Evolutionary conservation across 37 sponge, comb jelly and placozoan species (phyloP).

Genomic region (Haliclona indistincta): DNA sequence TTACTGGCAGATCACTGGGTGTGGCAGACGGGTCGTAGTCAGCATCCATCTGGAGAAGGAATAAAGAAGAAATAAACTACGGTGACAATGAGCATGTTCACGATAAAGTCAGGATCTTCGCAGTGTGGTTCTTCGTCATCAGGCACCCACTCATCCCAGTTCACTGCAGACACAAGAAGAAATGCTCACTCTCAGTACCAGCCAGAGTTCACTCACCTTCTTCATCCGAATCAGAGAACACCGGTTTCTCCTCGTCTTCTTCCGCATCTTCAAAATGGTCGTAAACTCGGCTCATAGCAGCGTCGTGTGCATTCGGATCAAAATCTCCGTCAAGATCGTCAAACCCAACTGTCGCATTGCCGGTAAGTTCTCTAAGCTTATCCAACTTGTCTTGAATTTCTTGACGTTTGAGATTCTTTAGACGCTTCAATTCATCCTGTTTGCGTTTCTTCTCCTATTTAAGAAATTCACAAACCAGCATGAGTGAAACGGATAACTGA

Average conservation of each 20-base stretch:
- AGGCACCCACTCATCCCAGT: conserved; percentile 54
- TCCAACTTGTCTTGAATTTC: conserved; percentile 87
- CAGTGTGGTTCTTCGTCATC: conserved; percentile 49
- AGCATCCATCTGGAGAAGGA: conserved; percentile 77
- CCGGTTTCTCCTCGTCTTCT: conserved; percentile 67
- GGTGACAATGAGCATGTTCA: conserved; percentile 7
- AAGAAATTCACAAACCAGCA: background rate
- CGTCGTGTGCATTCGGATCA: conserved; percentile 84
- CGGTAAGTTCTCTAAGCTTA: conserved; percentile 69
- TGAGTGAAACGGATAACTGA: background rate
- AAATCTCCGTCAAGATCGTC: conserved; percentile 84
- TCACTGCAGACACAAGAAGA: conserved; percentile 10
- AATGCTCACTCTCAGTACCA: background rate
- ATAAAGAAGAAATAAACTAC: background rate
- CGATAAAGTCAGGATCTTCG: conserved; percentile 87
- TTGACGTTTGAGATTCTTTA: conserved; percentile 89
- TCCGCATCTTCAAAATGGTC: conserved; percentile 61
- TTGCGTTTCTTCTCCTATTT: conserved; percentile 76
- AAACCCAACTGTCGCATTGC: conserved; percentile 81
- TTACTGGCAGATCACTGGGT: background rate
- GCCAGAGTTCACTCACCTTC: conserved; percentile 8
- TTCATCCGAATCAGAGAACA: conserved; percentile 71
- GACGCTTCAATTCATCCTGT: conserved; percentile 77
- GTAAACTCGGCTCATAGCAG: conserved; percentile 67
- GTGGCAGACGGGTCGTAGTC: conserved; percentile 42